Percentiles rank a stretch among this genome's conserved stretches.
Evolutionary conservation across 2,797 vertebrate genomes (phyloP).

Genomic region (Channa striata): DNA sequence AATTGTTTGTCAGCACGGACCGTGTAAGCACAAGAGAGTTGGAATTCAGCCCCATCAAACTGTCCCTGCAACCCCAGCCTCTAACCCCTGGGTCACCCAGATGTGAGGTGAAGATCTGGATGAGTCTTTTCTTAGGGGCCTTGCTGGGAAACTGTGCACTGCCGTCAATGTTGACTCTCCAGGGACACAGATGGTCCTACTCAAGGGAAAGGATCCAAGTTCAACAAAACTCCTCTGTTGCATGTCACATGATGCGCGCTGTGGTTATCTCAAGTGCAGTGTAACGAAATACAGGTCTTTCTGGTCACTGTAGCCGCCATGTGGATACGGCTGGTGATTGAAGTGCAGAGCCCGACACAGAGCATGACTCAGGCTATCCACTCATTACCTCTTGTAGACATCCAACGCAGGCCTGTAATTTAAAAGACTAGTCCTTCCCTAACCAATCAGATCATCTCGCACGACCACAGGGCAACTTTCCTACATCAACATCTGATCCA

Average conservation of each 20-base stretch:
- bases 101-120: slow-evolving; percentile 73
- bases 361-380: slow-evolving; percentile 70
- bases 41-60: slow-evolving; percentile 49
- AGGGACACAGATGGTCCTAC: slow-evolving; percentile 75
- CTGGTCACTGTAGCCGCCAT: slow-evolving; percentile 63
- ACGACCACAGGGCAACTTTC: slow-evolving; percentile 51
- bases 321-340: slow-evolving; percentile 64
- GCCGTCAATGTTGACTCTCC: slow-evolving; percentile 59
- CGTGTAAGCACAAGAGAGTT: slow-evolving; percentile 45
- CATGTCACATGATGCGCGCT: slow-evolving; percentile 65
- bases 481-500: slow-evolving; percentile 50
- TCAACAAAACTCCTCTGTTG: slow-evolving; percentile 65
- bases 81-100: slow-evolving; percentile 75
- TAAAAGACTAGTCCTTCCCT: slow-evolving; percentile 44
- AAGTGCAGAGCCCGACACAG: slow-evolving; percentile 59
- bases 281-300: slow-evolving; percentile 71
- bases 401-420: slow-evolving; percentile 70
- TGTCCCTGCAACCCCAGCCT: slow-evolving; percentile 48
- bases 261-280: slow-evolving; percentile 49
- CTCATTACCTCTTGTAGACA: slow-evolving; percentile 69
- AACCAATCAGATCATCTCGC: slow-evolving; percentile 46
- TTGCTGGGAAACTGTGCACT: slow-evolving; percentile 74
- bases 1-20: slow-evolving; percentile 10
- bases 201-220: slow-evolving; percentile 63
- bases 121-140: slow-evolving; percentile 71